Base-by-base conservation (phyloP, 1,140 invertebrate genomes). In the Maconellicoccus hirsutus region DNA sequence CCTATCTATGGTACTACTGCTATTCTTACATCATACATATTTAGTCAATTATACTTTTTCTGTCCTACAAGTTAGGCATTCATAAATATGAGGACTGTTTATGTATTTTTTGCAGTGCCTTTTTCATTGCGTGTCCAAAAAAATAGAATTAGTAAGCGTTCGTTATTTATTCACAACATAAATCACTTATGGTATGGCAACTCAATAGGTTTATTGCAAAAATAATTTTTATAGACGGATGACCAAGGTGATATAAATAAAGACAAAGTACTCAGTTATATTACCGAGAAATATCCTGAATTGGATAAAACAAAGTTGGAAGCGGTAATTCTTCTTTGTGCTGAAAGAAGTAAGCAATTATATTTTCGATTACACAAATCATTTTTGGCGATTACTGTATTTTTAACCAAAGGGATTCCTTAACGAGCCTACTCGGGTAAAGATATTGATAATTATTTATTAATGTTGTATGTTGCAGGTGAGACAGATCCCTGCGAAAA, bases 21-120 rank as follows among this genome's bases (percentile, higher is more conserved):
- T n/a, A n/a, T n/a, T n/a, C n/a, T n/a, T n/a, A n/a, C n/a, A n/a
- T n/a, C n/a, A n/a, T n/a, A n/a, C n/a, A n/a, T n/a, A n/a, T n/a
- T n/a, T n/a, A n/a, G n/a, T n/a, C n/a, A n/a, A n/a, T n/a, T n/a
- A n/a, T n/a, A n/a, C n/a, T n/a, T n/a, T n/a, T n/a, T n/a, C n/a
- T n/a, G n/a, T n/a, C n/a, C n/a, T n/a, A n/a, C n/a, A n/a, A n/a
- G n/a, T n/a, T n/a, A n/a, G n/a, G n/a, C n/a, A n/a, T n/a, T n/a
- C n/a, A n/a, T n/a, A n/a, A n/a, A n/a, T n/a, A n/a, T n/a, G n/a
- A n/a, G n/a, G n/a, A n/a, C n/a, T n/a, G n/a, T n/a, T n/a, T 38
- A n/a, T n/a, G n/a, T n/a, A n/a, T n/a, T n/a, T n/a, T 66, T 66
- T 66, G 19, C 61, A 66, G 61, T 66, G 61, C 19, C 16, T 66